These are phyloP conservation scores for Cheilosia variabilis DNA, from an alignment of 2,888 invertebrate species.

Conservation along the genomic window DNA sequence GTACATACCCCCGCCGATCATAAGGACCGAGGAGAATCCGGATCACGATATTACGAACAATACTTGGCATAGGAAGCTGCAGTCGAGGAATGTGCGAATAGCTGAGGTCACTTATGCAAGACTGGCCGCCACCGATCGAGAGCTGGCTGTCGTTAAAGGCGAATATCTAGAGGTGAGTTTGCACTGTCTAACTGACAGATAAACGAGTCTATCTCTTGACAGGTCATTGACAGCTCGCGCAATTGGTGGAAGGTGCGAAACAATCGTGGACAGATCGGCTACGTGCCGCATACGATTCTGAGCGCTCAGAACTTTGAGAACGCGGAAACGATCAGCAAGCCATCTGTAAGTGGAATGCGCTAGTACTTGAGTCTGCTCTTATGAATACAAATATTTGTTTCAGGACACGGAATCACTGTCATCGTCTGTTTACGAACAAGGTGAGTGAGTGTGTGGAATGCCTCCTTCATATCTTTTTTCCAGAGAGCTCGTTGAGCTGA, in stretches of 20 bases:
- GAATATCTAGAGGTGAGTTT: constrained; percentile 94
- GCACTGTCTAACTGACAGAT: background rate
- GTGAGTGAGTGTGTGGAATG: constrained; percentile 36
- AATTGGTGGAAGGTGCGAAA: constrained; percentile 99
- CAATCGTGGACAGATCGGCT: constrained; percentile 92
- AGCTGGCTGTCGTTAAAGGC: constrained; percentile 96
- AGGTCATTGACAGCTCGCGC: constrained; percentile 97
- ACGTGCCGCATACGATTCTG: constrained; percentile 98
- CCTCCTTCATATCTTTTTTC: background rate
- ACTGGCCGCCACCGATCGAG: constrained; percentile 98
- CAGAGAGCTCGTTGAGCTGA: background rate
- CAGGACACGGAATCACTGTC: constrained; percentile 80
- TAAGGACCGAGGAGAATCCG: constrained; percentile 77
- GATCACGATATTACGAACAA: constrained; percentile 79
- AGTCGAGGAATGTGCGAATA: constrained; percentile 88
- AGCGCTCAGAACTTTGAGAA: constrained; percentile 85
- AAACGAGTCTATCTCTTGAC: constrained; percentile 61
- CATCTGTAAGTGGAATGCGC: constrained; percentile 18
- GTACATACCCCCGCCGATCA: constrained; percentile 79
- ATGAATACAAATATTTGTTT: constrained; percentile 52
- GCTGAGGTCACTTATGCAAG: constrained; percentile 97
- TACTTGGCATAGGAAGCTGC: constrained; percentile 88
- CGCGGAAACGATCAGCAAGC: constrained; percentile 18
- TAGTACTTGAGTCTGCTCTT: background rate
- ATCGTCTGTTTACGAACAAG: constrained; percentile 76